Percentiles rank a stretch among this genome's conserved stretches.
These are phyloP conservation scores for Stylophora pistillata DNA, from an alignment of 64 coral and sea anemone species.

Conservation along the genomic window DNA sequence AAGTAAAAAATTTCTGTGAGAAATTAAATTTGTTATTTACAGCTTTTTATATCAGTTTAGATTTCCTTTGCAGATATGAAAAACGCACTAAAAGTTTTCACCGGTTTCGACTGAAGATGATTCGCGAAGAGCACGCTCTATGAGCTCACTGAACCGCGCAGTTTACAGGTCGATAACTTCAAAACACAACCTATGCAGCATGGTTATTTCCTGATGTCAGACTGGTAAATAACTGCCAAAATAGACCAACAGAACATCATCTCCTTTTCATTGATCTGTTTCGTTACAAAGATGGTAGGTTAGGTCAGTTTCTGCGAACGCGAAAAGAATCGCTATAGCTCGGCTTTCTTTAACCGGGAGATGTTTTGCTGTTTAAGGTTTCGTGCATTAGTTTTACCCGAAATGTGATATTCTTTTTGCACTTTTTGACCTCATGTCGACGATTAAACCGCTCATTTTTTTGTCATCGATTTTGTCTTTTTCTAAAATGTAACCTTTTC, in stretches of 20 bases:
- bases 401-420: background rate
- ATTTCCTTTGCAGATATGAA: background rate
- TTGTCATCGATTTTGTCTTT: background rate
- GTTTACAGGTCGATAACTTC: constrained; percentile 14
- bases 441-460: background rate
- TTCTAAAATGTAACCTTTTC: background rate
- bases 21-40: background rate
- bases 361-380: background rate
- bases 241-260: background rate
- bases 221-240: constrained; percentile 5
- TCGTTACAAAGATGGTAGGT: background rate
- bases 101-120: background rate
- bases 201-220: constrained; percentile 39
- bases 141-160: background rate
- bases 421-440: background rate
- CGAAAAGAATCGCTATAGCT: no score
- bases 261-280: background rate
- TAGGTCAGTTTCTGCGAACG: background rate
- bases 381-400: background rate
- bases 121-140: background rate
- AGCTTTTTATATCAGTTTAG: background rate
- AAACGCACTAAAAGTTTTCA: background rate
- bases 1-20: background rate
- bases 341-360: background rate
- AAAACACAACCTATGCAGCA: background rate